These are phyloP conservation scores for Alces alces DNA, from an alignment of 2,113 vertebrate genomes.

Conservation along the genomic window DNA sequence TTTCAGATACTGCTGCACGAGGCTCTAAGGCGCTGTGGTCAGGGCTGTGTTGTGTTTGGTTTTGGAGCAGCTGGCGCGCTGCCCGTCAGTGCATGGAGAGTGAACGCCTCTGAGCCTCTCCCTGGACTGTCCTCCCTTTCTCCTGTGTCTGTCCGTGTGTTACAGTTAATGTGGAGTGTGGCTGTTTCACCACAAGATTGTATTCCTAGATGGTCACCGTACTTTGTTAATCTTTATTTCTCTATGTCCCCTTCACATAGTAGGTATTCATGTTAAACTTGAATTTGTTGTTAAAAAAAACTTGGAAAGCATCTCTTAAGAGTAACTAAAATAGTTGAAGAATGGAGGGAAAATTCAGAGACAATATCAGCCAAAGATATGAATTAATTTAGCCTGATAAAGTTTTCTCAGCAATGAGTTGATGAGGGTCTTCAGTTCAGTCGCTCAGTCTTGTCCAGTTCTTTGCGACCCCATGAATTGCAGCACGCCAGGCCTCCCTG, in stretches of 20 bases:
- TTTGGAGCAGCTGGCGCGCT: background rate
- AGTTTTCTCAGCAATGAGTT: background rate
- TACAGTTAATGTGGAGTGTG: background rate
- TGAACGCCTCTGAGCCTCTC: background rate
- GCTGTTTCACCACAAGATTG: background rate
- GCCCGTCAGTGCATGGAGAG: background rate
- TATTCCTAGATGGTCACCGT: background rate
- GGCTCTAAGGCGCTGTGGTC: background rate
- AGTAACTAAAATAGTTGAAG: background rate
- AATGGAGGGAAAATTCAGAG: background rate
- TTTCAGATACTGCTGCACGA: background rate
- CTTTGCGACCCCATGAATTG: too few relatives aligned
- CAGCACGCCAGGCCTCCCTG: too few relatives aligned
- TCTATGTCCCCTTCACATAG: background rate
- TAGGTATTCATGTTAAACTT: slow-evolving; percentile 9
- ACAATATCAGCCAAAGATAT: background rate
- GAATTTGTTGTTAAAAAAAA: slow-evolving; percentile 37
- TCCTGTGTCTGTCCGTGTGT: background rate
- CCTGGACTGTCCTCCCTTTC: background rate
- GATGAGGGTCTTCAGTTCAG: background rate
- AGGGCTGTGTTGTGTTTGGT: background rate
- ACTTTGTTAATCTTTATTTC: background rate
- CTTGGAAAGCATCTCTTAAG: background rate
- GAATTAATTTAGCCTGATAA: background rate
- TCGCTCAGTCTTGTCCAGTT: too few relatives aligned